Conservation (phyloP, 2,888 invertebrate species). For the Aspidapion aeneum region DNA sequence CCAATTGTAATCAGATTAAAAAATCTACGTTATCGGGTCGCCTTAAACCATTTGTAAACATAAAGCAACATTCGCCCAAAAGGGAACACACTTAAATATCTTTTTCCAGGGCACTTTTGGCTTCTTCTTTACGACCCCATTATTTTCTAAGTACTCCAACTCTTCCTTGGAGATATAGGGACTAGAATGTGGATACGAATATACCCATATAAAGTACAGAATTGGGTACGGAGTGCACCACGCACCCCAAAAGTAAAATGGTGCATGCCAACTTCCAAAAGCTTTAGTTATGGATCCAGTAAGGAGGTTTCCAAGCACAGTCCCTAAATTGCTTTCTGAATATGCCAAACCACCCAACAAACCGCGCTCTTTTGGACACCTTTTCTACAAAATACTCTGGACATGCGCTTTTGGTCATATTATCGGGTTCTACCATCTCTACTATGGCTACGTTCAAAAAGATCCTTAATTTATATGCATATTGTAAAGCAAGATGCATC, state of each 20-base stretch:
- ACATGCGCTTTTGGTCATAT: conserved; percentile 5
- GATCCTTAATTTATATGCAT: conserved; percentile 42
- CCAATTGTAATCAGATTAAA: too few relatives aligned
- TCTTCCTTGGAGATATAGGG: conserved; percentile 28
- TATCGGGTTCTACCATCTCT: conserved; percentile 38
- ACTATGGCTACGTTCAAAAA: conserved; percentile 45
- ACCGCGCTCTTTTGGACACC: background rate
- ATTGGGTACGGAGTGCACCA: conserved; percentile 8
- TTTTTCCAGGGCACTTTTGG: conserved; percentile 23
- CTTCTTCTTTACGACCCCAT: conserved; percentile 1
- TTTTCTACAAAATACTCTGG: conserved; percentile 9
- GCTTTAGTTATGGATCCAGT: conserved; percentile 66
- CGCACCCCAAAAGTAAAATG: conserved; percentile 21
- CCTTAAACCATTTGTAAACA: too few relatives aligned
- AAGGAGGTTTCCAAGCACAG: conserved; percentile 58
- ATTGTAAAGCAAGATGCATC: conserved; percentile 43
- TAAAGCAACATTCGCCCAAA: conserved; percentile 54
- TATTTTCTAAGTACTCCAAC: conserved; percentile 9
- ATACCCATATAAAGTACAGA: conserved; percentile 35
- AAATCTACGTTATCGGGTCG: too few relatives aligned
- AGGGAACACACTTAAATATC: conserved; percentile 22
- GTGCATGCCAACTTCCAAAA: conserved; percentile 61
- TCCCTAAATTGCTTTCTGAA: conserved; percentile 69
- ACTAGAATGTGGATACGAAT: conserved; percentile 57
- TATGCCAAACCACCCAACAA: conserved; percentile 70